phyloP scores from a whole-genome alignment of 1,140 invertebrate species.

The Leptinotarsa undecemlineata region DNA sequence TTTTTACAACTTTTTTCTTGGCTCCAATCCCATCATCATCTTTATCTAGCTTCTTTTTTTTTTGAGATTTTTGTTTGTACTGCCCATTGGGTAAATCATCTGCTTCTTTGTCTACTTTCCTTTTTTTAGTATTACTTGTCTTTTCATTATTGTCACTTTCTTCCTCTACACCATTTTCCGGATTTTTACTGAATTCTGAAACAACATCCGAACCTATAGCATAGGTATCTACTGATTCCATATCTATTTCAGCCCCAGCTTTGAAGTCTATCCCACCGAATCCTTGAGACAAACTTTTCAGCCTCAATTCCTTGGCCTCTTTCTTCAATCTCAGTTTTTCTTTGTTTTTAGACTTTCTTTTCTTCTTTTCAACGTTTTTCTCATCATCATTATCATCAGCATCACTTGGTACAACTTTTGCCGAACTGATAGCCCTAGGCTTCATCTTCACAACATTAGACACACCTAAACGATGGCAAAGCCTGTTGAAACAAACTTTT shows the following conservation, averaged over 20 bases:
- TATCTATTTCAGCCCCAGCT: neutral
- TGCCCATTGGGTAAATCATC: neutral
- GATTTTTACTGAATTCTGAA: too few relatives aligned
- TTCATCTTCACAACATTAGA: conserved; percentile 49
- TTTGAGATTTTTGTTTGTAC: neutral
- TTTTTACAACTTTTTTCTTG: too few relatives aligned
- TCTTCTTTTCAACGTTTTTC: conserved; percentile 49
- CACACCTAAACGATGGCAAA: conserved; percentile 54
- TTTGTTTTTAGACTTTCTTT: conserved; percentile 47
- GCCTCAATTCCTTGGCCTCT: conserved; percentile 54
- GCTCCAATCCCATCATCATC: neutral
- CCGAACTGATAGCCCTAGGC: conserved; percentile 20
- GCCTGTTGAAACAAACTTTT: conserved; percentile 57
- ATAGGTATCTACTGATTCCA: neutral
- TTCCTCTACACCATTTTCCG: neutral
- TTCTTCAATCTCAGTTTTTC: conserved; percentile 57
- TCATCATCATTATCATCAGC: conserved; percentile 42
- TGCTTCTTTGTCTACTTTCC: neutral
- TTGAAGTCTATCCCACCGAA: conserved; percentile 34
- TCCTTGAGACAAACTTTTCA: conserved; percentile 54
- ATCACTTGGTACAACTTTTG: conserved; percentile 38
- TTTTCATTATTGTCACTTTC: neutral
- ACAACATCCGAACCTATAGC: neutral
- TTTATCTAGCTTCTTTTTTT: neutral
- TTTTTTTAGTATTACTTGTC: neutral